These are phyloP conservation scores for Artibeus lituratus DNA, from an alignment of 2,797 vertebrate species.

Conservation along the genomic window DNA sequence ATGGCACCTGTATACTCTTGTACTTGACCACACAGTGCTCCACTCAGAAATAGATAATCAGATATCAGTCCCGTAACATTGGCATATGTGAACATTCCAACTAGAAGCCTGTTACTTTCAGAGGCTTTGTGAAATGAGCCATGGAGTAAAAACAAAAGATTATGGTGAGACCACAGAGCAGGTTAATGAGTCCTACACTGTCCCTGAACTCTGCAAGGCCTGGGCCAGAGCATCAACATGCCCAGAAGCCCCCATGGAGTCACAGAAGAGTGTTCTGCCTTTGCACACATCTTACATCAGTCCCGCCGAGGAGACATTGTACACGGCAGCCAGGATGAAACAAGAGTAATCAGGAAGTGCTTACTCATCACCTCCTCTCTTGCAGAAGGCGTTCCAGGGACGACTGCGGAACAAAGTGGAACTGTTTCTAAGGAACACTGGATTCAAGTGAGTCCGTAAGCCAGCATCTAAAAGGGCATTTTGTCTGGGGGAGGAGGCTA, in stretches of 20 bases:
- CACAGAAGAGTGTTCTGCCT: background rate
- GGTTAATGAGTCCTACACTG: background rate
- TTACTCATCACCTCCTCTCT: background rate
- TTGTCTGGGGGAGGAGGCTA: background rate
- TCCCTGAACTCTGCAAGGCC: background rate
- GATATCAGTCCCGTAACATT: background rate
- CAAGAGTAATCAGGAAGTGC: background rate
- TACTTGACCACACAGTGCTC: background rate
- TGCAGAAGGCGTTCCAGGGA: background rate
- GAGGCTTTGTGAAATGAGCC: constrained; percentile 8
- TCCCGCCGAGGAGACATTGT: background rate
- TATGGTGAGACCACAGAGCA: background rate
- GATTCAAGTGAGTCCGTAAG: background rate
- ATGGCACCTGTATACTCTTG: background rate
- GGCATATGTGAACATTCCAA: background rate
- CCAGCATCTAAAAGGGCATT: background rate
- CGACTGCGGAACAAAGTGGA: background rate
- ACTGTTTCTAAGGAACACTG: background rate
- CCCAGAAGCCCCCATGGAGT: background rate
- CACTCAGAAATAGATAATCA: background rate
- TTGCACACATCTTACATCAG: background rate
- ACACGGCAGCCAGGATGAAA: background rate
- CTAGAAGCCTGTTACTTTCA: background rate
- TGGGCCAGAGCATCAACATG: background rate
- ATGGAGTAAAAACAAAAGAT: background rate